phyloP scores from a whole-genome alignment of 1,140 invertebrate species.

The Holcopasites calliopsidis region DNA sequence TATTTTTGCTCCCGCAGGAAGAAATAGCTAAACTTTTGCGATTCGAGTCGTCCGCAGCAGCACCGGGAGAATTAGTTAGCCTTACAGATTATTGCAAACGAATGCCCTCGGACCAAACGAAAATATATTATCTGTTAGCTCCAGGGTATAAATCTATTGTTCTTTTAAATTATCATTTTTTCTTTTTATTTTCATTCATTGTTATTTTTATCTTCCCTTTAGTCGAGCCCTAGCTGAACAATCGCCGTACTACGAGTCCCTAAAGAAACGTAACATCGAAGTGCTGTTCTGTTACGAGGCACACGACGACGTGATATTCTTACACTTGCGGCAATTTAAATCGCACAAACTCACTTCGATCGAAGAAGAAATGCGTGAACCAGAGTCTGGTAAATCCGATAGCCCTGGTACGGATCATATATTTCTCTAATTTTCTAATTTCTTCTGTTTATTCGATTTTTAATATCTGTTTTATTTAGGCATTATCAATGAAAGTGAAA shows the following conservation, averaged over 20 bases:
- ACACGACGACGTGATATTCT: constrained; percentile 96
- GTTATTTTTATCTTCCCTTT: constrained; percentile 3
- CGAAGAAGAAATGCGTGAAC: constrained; percentile 95
- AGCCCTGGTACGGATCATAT: constrained; percentile 69
- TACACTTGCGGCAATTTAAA: constrained; percentile 93
- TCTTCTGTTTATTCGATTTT: constrained; percentile 16
- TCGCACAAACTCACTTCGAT: constrained; percentile 91
- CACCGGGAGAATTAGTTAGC: constrained; percentile 88
- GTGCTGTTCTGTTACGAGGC: constrained; percentile 97
- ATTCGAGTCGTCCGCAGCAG: constrained; percentile 93
- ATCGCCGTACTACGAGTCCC: constrained; percentile 96
- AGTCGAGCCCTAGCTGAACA: constrained; percentile 94
- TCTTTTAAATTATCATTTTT: background rate
- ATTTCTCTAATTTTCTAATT: constrained; percentile 33
- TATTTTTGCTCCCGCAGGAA: constrained; percentile 83
- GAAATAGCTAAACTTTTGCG: constrained; percentile 93
- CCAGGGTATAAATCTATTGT: constrained; percentile 85
- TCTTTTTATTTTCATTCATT: background rate
- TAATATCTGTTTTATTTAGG: constrained; percentile 80
- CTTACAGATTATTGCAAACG: constrained; percentile 90
- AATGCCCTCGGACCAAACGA: constrained; percentile 89
- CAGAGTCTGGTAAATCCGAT: constrained; percentile 82
- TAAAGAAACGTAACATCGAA: constrained; percentile 93
- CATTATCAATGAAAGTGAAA: constrained; percentile 85
- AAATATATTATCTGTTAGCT: constrained; percentile 96